Conservation (phyloP, 2,888 invertebrate genomes). For the Antheraea yamamai region DNA sequence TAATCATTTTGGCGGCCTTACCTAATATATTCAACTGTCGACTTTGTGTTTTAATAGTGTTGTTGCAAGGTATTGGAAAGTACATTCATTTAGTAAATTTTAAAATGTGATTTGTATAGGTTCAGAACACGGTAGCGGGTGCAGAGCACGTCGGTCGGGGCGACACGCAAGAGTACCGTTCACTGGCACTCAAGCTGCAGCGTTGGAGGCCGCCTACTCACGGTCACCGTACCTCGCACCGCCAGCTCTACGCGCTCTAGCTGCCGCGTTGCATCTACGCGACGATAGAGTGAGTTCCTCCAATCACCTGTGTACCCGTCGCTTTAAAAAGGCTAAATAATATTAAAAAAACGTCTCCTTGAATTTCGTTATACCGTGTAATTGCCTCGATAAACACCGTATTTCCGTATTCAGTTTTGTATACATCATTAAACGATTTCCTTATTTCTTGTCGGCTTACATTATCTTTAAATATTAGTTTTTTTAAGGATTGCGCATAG, state of each 20-base stretch:
- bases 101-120: slow-evolving; percentile 37
- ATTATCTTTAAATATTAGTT: background rate
- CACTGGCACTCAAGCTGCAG: slow-evolving; percentile 85
- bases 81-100: background rate
- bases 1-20: no score
- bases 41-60: background rate
- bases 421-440: background rate
- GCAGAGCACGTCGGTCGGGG: slow-evolving; percentile 80
- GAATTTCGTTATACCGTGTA: background rate
- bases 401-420: background rate
- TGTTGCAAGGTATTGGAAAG: background rate
- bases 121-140: slow-evolving; percentile 57
- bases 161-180: slow-evolving; percentile 88
- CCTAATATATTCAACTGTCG: background rate
- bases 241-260: slow-evolving; percentile 84
- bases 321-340: background rate
- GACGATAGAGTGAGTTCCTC: slow-evolving; percentile 83
- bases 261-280: slow-evolving; percentile 83
- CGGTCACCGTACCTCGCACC: slow-evolving; percentile 86
- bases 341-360: background rate
- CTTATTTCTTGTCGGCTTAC: background rate
- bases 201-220: slow-evolving; percentile 86
- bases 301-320: background rate
- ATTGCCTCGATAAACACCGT: background rate
- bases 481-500: background rate